Conservation (phyloP, 2,888 invertebrate species). For the Ophion costatus region DNA sequence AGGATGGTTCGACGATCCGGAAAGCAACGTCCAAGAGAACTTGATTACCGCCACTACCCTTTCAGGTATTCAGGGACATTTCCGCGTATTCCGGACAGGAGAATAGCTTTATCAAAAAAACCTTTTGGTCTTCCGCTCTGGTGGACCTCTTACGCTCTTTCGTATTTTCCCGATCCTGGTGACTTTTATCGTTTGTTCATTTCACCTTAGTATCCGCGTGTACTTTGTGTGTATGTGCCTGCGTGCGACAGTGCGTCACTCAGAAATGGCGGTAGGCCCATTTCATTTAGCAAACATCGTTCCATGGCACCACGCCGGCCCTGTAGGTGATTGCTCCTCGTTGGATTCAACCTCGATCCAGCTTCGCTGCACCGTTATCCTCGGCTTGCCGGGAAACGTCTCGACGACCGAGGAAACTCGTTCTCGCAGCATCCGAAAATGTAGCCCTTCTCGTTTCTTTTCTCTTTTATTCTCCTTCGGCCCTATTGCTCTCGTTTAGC, state of each 20-base stretch:
- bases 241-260: neutral
- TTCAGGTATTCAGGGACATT: constrained; percentile 41
- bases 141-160: neutral
- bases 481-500: constrained; percentile 17
- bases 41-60: constrained; percentile 25
- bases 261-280: constrained; percentile 13
- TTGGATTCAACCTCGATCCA: neutral
- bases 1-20: constrained; percentile 7
- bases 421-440: constrained; percentile 30
- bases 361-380: neutral
- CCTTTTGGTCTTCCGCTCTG: constrained; percentile 25
- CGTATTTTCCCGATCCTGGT: constrained; percentile 18
- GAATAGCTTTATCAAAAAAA: constrained; percentile 10
- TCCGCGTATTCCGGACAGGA: neutral
- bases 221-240: neutral
- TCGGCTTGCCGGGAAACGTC: neutral
- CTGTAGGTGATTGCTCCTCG: neutral
- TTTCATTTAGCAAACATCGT: constrained; percentile 8
- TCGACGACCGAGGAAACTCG: constrained; percentile 32
- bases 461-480: constrained; percentile 33
- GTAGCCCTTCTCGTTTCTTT: constrained; percentile 23
- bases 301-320: neutral
- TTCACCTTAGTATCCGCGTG: neutral
- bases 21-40: constrained; percentile 9
- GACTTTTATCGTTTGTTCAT: constrained; percentile 8